Evolutionary conservation across 2,113 vertebrate genomes (phyloP).

Genomic region (Chlamydotis undulata): DNA sequence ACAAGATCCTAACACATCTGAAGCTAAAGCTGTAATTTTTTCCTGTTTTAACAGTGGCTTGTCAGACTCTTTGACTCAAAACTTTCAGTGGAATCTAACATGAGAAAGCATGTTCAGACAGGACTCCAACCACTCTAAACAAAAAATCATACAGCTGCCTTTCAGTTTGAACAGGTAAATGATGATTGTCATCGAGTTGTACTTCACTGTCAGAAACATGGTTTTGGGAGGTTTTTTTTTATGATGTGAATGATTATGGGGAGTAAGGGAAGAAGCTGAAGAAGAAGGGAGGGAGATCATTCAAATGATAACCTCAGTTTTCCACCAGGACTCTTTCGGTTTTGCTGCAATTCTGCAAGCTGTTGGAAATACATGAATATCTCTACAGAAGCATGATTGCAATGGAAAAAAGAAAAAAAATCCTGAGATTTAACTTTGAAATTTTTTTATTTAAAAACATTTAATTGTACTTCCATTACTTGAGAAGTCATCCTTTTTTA

Average conservation of each 20-base stretch:
- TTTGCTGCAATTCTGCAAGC: neutral
- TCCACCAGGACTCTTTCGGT: accelerated
- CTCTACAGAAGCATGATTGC: neutral
- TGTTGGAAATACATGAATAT: neutral
- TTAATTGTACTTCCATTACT: neutral
- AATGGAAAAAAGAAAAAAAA: neutral
- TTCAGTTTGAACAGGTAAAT: conserved; percentile 15
- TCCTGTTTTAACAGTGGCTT: conserved; percentile 12
- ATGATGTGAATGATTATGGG: neutral
- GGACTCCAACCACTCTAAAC: neutral
- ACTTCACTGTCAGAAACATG: neutral
- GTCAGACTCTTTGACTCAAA: conserved; percentile 23
- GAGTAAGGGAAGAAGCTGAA: neutral
- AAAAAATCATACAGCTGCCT: neutral
- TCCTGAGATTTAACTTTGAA: neutral
- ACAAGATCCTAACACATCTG: neutral
- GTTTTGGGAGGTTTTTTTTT: neutral
- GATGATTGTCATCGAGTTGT: neutral
- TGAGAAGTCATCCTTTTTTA: neutral
- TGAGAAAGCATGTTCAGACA: conserved; percentile 22
- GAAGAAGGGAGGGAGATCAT: neutral
- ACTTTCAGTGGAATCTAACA: conserved; percentile 2
- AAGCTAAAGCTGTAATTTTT: conserved; percentile 43
- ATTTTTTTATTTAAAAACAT: neutral
- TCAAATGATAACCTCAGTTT: neutral